Evolutionary conservation across 2,888 invertebrate species (phyloP), one percentile per base, ranked within the genome.

Genomic region (Monoplex corrugatus): DNA sequence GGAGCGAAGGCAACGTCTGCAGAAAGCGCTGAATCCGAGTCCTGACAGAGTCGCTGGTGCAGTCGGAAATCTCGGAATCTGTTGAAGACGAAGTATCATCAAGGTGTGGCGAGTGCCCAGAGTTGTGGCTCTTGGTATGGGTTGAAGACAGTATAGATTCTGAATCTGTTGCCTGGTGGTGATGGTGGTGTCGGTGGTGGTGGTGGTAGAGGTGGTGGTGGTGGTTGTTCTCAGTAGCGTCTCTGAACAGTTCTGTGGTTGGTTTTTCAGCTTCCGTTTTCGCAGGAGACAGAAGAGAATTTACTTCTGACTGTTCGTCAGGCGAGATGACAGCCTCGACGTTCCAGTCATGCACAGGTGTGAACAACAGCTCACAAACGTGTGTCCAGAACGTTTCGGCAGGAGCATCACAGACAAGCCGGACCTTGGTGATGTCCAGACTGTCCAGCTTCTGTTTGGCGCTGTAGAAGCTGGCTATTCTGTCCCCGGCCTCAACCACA

Each of bases 401-500:
- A 23, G 23, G 2, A 16, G 68, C 86, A 43, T 82, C 63, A 44
- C 89, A 89, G 10, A 91, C 63, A 28, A 92, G 43, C 3, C 84
- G 82, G n/a, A 91, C 72, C 35, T 88, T 75, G 40, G 50, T 88
- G 6, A 90, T 50, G 13, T 86, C 83, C 23, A 63, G 44, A 35
- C 45, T 75, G 68, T 92, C 92, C 38, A 92, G 83, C 23, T 72
- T 13, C 84, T 83, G 83, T 68, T 92, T 92, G 28, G 91, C 90
- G 45, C 89, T 72, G 86, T 89, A 90, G 35, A 91, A 86, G 23
- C 89, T 88, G 44, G 88, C 88, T 35, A 92, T 86, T 13, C 83
- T 78, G 75, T 89, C 87, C 0, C 87, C 57, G 5, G 90, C 63
- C 28, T 38, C 43, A 32, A 89, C 78, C n/a, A 86, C 72, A 13